Evolutionary conservation across 64 coral and sea anemone genomes (phyloP), one percentile per base, ranked within the genome.

Genomic region (Montipora efflorescens): DNA sequence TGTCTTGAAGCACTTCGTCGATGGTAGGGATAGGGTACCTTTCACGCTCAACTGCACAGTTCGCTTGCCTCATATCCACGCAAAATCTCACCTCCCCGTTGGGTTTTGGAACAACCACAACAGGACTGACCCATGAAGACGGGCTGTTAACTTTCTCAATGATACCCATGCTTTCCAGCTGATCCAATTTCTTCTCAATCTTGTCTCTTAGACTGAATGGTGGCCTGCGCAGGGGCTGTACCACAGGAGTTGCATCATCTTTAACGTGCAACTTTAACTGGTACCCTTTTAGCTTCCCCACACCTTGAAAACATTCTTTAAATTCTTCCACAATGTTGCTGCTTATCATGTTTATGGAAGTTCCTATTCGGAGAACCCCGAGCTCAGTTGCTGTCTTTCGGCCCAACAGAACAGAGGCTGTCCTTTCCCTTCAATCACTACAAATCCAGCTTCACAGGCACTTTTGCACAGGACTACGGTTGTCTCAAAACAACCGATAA

Each of bases 201-300:
- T 78, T 79, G 19, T 82, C 64, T 15, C 78, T 67, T n/a, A 47
- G 46, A 81, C 23, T 23, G 0, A 23, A 23, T 23, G 23, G 23
- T 23, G 23, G 23, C 23, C 23, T 16, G 28, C 0, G 66, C 78
- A 11, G 76, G 10, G 76, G 47, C 61, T 94, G 87, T 18, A 77
- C 87, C 7, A 94, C 0, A 23, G 23, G 23, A 23, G 23, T 23
- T 0, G 75, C 57, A 64, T 94, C 66, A 6, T 36, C 15, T 25
- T 94, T 79, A 68, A 88, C 75, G 67, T 90, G 93, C 58, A 90
- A 70, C 45, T 90, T 23, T 23, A 23, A 23, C 23, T 23, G 86
- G 47, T 94, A 90, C 48, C 74, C 59, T 62, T 90, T 90, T 48
- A 90, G 22, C 43, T 90, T 79, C 43, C 52, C 74, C 25, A 66